Conservation (phyloP, 2,888 invertebrate species). For the Autographa pulchrina region DNA sequence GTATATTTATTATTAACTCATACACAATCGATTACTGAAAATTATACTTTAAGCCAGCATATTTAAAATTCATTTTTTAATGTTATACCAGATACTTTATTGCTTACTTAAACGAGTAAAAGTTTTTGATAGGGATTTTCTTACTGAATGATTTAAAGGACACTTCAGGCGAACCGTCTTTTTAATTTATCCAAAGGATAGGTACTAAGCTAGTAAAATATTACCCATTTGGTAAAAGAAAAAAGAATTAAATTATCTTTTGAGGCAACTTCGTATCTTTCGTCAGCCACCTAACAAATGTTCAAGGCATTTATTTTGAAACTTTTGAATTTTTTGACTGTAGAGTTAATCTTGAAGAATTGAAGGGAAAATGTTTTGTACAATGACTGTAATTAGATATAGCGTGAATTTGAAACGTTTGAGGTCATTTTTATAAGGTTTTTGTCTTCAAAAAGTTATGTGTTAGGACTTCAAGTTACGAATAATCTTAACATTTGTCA, state of each 20-base stretch:
- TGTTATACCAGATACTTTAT: neutral
- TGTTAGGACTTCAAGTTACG: too few species aligned
- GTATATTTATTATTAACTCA: neutral
- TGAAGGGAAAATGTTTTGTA: neutral
- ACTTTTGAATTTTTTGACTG: constrained; percentile 10
- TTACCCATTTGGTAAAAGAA: constrained; percentile 44
- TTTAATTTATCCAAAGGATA: constrained; percentile 42
- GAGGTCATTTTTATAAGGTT: too few species aligned
- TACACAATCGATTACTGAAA: too few species aligned
- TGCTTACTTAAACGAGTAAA: neutral
- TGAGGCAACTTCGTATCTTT: constrained; percentile 33
- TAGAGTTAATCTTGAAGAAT: neutral
- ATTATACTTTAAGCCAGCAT: too few species aligned
- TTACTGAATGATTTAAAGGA: neutral
- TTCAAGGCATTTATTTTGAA: constrained; percentile 17
- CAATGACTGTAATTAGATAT: neutral
- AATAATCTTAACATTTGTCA: too few species aligned
- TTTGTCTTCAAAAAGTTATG: too few species aligned
- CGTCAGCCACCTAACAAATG: constrained; percentile 36
- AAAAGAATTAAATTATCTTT: constrained; percentile 36
- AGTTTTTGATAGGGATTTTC: neutral
- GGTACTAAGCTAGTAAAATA: constrained; percentile 43
- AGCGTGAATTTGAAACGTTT: neutral
- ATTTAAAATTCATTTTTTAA: neutral
- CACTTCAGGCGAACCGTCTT: neutral